Percentiles rank a stretch among this genome's conserved stretches.
These are phyloP conservation scores for Drosophila bunnanda DNA, from an alignment of 2,888 invertebrate species.

Conservation along the genomic window DNA sequence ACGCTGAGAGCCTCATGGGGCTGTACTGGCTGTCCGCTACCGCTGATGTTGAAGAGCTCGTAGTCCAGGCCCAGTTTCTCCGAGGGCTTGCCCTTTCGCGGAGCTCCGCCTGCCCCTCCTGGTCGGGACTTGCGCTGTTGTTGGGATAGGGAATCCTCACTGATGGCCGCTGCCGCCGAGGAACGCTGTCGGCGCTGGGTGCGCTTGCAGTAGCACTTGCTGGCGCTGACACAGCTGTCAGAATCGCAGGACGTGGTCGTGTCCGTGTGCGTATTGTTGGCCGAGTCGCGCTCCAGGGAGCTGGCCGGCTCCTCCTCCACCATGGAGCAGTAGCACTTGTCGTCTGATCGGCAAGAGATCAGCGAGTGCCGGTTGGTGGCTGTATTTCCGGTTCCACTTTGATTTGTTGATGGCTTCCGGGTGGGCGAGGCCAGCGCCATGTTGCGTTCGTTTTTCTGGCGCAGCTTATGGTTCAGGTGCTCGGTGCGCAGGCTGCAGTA, in stretches of 20 bases:
- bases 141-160: constrained; percentile 78
- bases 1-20: constrained; percentile 91
- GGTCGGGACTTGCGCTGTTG: constrained; percentile 68
- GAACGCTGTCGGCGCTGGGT: constrained; percentile 56
- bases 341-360: constrained; percentile 85
- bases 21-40: constrained; percentile 86
- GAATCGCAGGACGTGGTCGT: constrained; percentile 89
- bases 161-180: constrained; percentile 51
- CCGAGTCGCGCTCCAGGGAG: constrained; percentile 84
- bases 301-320: constrained; percentile 84
- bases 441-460: constrained; percentile 76
- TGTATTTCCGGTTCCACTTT: neutral
- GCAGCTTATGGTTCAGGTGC: constrained; percentile 69
- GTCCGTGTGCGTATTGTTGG: constrained; percentile 83
- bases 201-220: constrained; percentile 92
- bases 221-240: constrained; percentile 93
- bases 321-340: constrained; percentile 88
- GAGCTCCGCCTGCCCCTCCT: constrained; percentile 47
- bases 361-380: constrained; percentile 80
- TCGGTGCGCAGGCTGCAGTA: constrained; percentile 88
- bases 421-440: constrained; percentile 57
- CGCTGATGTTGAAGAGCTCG: constrained; percentile 87
- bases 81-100: constrained; percentile 82
- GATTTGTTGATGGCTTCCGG: constrained; percentile 37
- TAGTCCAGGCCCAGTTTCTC: constrained; percentile 91